Conservation (phyloP, 2,113 vertebrate genomes). For the Rhinichthys klamathensis region DNA sequence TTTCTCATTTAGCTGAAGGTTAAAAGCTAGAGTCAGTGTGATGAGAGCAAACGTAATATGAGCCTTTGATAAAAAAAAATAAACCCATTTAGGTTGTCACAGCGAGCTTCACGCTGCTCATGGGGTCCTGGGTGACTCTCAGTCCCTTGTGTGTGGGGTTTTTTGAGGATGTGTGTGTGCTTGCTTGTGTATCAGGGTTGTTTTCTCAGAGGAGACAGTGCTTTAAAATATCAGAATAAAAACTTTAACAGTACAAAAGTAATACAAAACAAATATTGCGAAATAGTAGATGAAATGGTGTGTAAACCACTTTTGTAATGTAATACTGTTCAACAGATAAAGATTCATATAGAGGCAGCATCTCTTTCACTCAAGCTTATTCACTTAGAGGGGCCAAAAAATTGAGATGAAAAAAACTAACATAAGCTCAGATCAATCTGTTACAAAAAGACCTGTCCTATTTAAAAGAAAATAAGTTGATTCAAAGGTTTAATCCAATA, state of each 20-base stretch:
- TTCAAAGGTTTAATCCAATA: no score
- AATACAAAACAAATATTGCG: not conserved
- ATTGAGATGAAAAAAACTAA: no score
- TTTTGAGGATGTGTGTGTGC: not conserved
- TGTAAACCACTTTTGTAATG: not conserved
- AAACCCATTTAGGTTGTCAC: not conserved
- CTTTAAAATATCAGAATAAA: not conserved
- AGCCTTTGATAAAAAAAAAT: conserved; percentile 35
- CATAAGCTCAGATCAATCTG: no score
- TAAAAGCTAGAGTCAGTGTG: conserved; percentile 38
- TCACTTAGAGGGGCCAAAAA: no score
- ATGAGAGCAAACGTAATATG: conserved; percentile 31
- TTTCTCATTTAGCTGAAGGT: conserved; percentile 42
- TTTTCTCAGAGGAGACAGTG: not conserved
- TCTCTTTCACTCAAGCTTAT: not conserved
- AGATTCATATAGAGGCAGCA: not conserved
- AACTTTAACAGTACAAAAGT: not conserved
- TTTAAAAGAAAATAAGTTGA: no score
- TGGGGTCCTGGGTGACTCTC: not conserved
- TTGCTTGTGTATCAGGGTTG: not conserved
- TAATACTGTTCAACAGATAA: not conserved
- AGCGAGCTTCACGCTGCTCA: not conserved
- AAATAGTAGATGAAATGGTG: not conserved
- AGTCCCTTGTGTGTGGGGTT: not conserved
- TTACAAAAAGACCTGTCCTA: no score